These are phyloP conservation scores for Sebastes nivosus DNA, from an alignment of 2,797 vertebrate species.

Conservation along the genomic window DNA sequence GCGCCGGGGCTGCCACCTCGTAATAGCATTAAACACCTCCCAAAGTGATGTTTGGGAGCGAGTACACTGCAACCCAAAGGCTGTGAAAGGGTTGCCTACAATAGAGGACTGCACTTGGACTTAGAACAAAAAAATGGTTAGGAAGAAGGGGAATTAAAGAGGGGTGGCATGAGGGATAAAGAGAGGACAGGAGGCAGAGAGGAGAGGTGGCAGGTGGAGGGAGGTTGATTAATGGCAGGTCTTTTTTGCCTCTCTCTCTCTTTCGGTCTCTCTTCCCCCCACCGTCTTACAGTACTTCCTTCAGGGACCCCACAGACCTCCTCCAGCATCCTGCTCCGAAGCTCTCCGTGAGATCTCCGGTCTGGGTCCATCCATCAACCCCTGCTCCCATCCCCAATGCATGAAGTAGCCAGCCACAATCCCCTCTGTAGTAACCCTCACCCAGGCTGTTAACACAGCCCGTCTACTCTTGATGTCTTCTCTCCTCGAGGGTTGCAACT, in stretches of 20 bases:
- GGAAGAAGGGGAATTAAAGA: conserved; percentile 47
- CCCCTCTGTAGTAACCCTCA: conserved; percentile 40
- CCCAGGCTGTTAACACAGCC: conserved; percentile 43
- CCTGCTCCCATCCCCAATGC: conserved; percentile 32
- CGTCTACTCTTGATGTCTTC: conserved; percentile 25
- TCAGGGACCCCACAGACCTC: conserved; percentile 66
- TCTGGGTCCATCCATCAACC: conserved; percentile 81
- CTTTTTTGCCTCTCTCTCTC: background rate
- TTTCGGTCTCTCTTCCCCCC: background rate
- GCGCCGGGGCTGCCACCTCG: conserved; percentile 61
- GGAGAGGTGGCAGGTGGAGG: conserved; percentile 74
- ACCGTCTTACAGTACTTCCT: conserved; percentile 46
- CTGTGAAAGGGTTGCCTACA: conserved; percentile 47
- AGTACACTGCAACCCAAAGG: conserved; percentile 15
- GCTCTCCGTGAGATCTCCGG: conserved; percentile 76
- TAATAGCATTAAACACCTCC: conserved; percentile 78
- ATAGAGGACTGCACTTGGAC: conserved; percentile 39
- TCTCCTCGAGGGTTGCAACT: background rate
- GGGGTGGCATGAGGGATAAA: conserved; percentile 55
- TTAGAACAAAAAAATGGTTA: conserved; percentile 29
- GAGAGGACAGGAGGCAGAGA: conserved; percentile 55
- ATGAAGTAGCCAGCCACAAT: conserved; percentile 43
- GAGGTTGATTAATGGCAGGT: conserved; percentile 81
- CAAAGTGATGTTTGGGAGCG: conserved; percentile 49
- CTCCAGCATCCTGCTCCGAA: conserved; percentile 69